Base-by-base conservation (phyloP, 2,888 invertebrate species). In the Chaetogeoica ovagalla region DNA sequence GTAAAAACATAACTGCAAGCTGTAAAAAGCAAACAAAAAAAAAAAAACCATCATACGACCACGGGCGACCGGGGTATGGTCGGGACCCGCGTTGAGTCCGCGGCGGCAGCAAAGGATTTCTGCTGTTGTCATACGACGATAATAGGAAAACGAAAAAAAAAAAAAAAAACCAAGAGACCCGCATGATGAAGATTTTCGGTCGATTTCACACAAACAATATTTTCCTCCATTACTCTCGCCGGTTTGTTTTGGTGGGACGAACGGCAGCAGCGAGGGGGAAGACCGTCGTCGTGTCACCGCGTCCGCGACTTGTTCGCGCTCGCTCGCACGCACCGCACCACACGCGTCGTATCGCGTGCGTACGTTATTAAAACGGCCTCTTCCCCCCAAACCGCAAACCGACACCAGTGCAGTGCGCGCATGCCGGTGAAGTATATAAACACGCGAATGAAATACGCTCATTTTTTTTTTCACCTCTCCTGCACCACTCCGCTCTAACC, bases 121-220 rank as follows among this genome's bases (percentile, higher is more conserved):
- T 79, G 77, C 13, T 79, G 77, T 79, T 79, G 77, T 79, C 77
- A 79, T 57, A 70, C 30, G 30, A 79, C 77, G 62, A 70, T 79
- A 79, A 79, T 69, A 63, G 63, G 77, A 75, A 70, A 69, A 62
- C 77, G 77, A 77, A 77, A 79, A 79, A 79, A 79, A 75, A 70
- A 69, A 62, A 69, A 69, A 77, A 77, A 79, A 79, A 79, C 70
- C 77, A 79, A 79, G 77, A 79, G 77, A 70, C 63, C 77, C 77
- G 70, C 77, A 79, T 63, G 70, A 79, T 79, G 77, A 79, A 79
- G 77, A 79, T 79, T 79, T 79, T 71, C 77, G 77, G 77, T 79
- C 77, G 77, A 79, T 79, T 79, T 79, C 77, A 79, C 77, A 63
- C 70, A 71, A 79, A 79, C 63, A 79, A 79, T 79, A 79, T 79